Evolutionary conservation across 2,797 vertebrate genomes (phyloP).

Genomic region (Microctenopoma steveboyesi): DNA sequence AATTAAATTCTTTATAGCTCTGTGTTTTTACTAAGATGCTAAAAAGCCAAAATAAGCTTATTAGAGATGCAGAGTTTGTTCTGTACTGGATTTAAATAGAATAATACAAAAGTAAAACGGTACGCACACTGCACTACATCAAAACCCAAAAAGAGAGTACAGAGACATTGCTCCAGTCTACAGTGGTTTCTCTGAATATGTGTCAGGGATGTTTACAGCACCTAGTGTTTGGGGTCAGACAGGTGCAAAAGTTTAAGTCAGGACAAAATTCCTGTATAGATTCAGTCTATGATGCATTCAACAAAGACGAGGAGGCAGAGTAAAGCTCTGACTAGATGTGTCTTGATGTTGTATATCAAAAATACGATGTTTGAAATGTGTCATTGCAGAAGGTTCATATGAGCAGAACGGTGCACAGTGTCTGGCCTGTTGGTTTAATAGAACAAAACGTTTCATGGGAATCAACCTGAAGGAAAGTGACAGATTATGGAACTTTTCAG

Average conservation of each 20-base stretch:
- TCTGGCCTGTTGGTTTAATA: neutral
- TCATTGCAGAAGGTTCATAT: neutral
- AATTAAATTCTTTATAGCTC: slow-evolving; percentile 20
- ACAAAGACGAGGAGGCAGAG: neutral
- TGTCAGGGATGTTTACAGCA: slow-evolving; percentile 21
- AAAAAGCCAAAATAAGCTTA: neutral
- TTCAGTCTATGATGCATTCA: slow-evolving; percentile 8
- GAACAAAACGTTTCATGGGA: neutral
- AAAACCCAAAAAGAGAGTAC: neutral
- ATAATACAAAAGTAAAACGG: neutral
- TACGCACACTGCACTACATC: neutral
- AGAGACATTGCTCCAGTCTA: slow-evolving; percentile 4
- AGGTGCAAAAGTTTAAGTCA: slow-evolving; percentile 67
- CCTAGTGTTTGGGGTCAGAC: slow-evolving; percentile 59
- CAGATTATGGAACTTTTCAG: neutral
- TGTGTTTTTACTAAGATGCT: slow-evolving; percentile 8
- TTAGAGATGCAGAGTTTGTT: neutral
- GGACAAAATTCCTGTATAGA: slow-evolving; percentile 26
- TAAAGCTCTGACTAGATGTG: neutral
- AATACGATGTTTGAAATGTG: neutral
- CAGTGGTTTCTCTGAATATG: slow-evolving; percentile 12
- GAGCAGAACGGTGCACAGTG: neutral
- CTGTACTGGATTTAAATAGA: neutral
- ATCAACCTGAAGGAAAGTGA: neutral
- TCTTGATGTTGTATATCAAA: neutral